phyloP scores from a whole-genome alignment of 2,888 invertebrate genomes.

The Tholera decimalis region DNA sequence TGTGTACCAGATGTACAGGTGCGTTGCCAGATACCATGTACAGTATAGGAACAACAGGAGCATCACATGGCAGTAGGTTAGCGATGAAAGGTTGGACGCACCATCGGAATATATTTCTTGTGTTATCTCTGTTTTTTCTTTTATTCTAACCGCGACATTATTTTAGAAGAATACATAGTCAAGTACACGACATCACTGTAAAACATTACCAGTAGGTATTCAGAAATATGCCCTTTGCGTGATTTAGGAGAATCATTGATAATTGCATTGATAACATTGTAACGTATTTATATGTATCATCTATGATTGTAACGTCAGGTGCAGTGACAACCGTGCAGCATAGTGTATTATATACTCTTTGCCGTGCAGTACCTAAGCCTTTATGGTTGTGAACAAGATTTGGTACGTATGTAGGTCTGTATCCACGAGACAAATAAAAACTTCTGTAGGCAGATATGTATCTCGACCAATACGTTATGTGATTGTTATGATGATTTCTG shows the following conservation, averaged over 20 bases:
- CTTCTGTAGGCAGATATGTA: too few species aligned
- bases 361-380: too few species aligned
- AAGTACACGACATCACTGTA: neutral
- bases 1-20: slow-evolving; percentile 70
- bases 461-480: too few species aligned
- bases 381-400: neutral
- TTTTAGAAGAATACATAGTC: slow-evolving; percentile 12
- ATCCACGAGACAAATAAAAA: neutral
- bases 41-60: slow-evolving; percentile 65
- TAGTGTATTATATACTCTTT: too few species aligned
- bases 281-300: too few species aligned
- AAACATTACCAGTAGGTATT: neutral
- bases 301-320: slow-evolving; percentile 1
- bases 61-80: slow-evolving; percentile 28
- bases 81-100: neutral
- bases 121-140: neutral
- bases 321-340: slow-evolving; percentile 1
- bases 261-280: slow-evolving; percentile 5
- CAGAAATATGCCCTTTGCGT: neutral
- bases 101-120: neutral
- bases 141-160: neutral
- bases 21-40: slow-evolving; percentile 70
- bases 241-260: neutral
- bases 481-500: neutral
- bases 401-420: neutral